phyloP scores from a whole-genome alignment of 2,888 invertebrate species.

The Clanis bilineata region DNA sequence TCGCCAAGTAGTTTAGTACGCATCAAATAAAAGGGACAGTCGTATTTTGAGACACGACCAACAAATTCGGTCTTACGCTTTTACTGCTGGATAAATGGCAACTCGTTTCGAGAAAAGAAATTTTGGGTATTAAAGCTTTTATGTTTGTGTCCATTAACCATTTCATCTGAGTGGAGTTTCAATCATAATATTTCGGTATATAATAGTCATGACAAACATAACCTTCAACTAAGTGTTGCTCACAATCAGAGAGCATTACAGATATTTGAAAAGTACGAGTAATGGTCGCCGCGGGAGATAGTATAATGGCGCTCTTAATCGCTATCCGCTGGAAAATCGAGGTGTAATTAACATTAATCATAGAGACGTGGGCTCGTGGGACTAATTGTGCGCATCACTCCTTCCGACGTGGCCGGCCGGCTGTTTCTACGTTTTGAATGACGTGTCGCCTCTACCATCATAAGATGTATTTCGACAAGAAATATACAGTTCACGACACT shows the following conservation, averaged over 20 bases:
- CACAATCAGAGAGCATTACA: slow-evolving; percentile 31
- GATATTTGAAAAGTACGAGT: slow-evolving; percentile 49
- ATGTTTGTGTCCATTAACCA: neutral
- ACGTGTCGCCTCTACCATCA: slow-evolving; percentile 44
- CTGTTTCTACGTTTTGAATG: slow-evolving; percentile 34
- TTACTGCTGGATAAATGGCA: slow-evolving; percentile 2
- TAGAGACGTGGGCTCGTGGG: slow-evolving; percentile 59
- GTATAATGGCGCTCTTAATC: slow-evolving; percentile 67
- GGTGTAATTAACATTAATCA: slow-evolving; percentile 78
- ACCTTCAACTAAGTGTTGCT: neutral
- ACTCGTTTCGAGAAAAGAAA: neutral
- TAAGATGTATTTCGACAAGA: slow-evolving; percentile 41
- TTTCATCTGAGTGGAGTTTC: neutral
- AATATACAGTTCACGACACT: neutral
- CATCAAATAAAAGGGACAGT: slow-evolving; percentile 1
- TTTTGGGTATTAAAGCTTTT: neutral
- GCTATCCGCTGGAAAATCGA: slow-evolving; percentile 63
- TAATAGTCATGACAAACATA: neutral
- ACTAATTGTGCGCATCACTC: slow-evolving; percentile 67
- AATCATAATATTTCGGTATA: neutral
- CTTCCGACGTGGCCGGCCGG: slow-evolving; percentile 31
- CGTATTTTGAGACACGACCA: slow-evolving; percentile 8
- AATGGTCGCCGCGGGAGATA: slow-evolving; percentile 64
- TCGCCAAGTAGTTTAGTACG: neutral
- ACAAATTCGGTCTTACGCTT: slow-evolving; percentile 4